Evolutionary conservation across 2,888 invertebrate genomes (phyloP).

Genomic region (Drosophila ezoana): DNA sequence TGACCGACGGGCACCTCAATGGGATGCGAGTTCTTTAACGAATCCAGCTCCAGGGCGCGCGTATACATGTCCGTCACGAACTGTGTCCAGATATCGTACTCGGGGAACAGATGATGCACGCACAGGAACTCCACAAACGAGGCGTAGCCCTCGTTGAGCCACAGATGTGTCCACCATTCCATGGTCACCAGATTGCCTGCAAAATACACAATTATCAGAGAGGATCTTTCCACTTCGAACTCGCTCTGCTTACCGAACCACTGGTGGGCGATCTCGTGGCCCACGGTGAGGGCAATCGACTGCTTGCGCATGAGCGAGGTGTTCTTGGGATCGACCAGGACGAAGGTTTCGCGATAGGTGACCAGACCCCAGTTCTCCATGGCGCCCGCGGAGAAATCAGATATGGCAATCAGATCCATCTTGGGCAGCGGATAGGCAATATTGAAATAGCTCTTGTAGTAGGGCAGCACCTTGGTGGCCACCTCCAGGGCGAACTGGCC

Average conservation of each 20-base stretch:
- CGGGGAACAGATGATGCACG: slow-evolving; percentile 96
- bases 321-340: slow-evolving; percentile 95
- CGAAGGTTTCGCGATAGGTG: slow-evolving; percentile 96
- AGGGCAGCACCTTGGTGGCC: slow-evolving; percentile 95
- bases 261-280: slow-evolving; percentile 98
- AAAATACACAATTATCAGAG: slow-evolving; percentile 18
- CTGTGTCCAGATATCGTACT: slow-evolving; percentile 98
- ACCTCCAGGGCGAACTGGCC: slow-evolving; percentile 96
- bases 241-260: slow-evolving; percentile 92
- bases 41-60: slow-evolving; percentile 93
- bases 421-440: slow-evolving; percentile 98
- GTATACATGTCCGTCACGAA: slow-evolving; percentile 96
- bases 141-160: slow-evolving; percentile 98
- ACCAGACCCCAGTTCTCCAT: slow-evolving; percentile 99
- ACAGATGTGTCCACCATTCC: slow-evolving; percentile 99
- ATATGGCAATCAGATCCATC: slow-evolving; percentile 97
- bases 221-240: neutral
- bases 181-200: slow-evolving; percentile 94
- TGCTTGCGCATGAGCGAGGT: slow-evolving; percentile 94
- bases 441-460: slow-evolving; percentile 97
- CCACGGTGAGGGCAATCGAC: slow-evolving; percentile 94
- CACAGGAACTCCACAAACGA: slow-evolving; percentile 98
- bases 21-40: slow-evolving; percentile 96
- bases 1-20: slow-evolving; percentile 98
- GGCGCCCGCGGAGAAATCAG: slow-evolving; percentile 97